Percentiles rank a stretch among this genome's conserved stretches.
Conservation (phyloP, 2,797 vertebrate genomes). For the Pipistrellus nathusii region DNA sequence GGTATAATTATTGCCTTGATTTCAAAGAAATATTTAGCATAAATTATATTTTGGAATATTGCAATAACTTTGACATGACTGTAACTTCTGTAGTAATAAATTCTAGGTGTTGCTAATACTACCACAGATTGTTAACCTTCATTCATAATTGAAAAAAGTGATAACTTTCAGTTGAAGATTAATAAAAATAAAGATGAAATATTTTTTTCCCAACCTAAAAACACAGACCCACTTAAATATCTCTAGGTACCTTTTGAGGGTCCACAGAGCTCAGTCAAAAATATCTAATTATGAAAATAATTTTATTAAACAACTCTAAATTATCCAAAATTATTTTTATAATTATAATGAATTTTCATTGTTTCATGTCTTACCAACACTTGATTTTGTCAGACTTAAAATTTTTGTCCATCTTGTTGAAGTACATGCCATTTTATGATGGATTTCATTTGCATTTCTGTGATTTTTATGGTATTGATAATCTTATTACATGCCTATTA, state of each 20-base stretch:
- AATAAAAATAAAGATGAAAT: slow-evolving; percentile 1
- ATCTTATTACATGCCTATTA: background rate
- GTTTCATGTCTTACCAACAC: background rate
- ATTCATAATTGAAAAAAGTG: background rate
- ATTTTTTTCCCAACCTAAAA: background rate
- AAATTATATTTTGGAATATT: background rate
- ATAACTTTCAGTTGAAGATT: background rate
- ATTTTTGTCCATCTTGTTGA: background rate
- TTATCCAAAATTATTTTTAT: slow-evolving; percentile 15
- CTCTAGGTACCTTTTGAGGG: background rate
- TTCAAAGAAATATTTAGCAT: background rate
- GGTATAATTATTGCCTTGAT: background rate
- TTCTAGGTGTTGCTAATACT: background rate
- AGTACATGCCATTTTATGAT: background rate
- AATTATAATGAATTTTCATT: background rate
- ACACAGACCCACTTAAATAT: background rate
- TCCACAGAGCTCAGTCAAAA: background rate
- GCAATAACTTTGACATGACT: background rate
- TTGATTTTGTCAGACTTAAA: background rate
- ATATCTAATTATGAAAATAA: background rate
- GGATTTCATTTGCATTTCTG: background rate
- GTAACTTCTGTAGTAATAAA: background rate
- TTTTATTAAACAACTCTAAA: background rate
- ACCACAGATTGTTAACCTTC: background rate
- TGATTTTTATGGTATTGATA: background rate